Conservation (phyloP, 2,888 invertebrate species). For the Hypena proboscidalis region DNA sequence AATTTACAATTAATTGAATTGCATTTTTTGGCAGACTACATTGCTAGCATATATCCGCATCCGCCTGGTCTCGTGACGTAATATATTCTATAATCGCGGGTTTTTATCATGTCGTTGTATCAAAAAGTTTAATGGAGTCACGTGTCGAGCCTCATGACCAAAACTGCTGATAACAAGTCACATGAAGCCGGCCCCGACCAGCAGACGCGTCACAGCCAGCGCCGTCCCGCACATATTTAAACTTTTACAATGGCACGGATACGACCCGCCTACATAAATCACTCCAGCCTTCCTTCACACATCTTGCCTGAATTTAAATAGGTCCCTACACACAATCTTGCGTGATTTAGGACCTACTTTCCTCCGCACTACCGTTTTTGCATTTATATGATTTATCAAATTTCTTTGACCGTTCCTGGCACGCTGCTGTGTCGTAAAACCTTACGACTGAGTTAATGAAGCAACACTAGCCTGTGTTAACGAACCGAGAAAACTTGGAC, state of each 20-base stretch:
- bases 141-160: slow-evolving; percentile 40
- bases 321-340: slow-evolving; percentile 69
- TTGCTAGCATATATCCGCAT: too few relatives aligned
- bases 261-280: slow-evolving; percentile 72
- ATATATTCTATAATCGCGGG: slow-evolving; percentile 26
- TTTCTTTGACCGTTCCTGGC: slow-evolving; percentile 24
- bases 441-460: slow-evolving; percentile 37
- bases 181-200: slow-evolving; percentile 20
- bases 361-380: slow-evolving; percentile 49
- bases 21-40: slow-evolving; percentile 1
- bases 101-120: slow-evolving; percentile 50
- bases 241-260: slow-evolving; percentile 72
- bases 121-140: slow-evolving; percentile 56
- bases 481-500: slow-evolving; percentile 33
- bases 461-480: slow-evolving; percentile 31
- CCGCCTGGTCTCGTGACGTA: too few relatives aligned
- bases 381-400: slow-evolving; percentile 51
- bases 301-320: slow-evolving; percentile 79
- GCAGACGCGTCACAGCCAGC: slow-evolving; percentile 46
- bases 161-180: slow-evolving; percentile 35
- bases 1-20: not conserved
- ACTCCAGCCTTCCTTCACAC: slow-evolving; percentile 72
- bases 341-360: slow-evolving; percentile 70
- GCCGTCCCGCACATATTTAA: slow-evolving; percentile 71
- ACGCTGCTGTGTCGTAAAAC: slow-evolving; percentile 29